Evolutionary conservation across 2,797 vertebrate species (phyloP), one percentile per base, ranked within the genome.

Genomic region (Bradypus variegatus): DNA sequence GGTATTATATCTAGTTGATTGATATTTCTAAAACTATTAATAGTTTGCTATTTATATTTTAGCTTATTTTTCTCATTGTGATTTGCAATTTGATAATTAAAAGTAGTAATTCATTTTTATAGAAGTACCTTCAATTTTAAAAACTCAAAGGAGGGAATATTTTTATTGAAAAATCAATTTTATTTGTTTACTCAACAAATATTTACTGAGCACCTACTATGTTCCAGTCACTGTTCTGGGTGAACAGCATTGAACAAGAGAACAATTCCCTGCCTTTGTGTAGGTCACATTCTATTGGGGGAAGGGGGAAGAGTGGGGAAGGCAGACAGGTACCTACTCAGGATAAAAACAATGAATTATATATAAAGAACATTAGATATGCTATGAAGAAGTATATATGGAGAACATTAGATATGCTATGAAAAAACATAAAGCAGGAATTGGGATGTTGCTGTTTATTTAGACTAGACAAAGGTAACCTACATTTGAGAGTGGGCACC

Each of bases 21-120:
- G 48, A 78, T 95, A 18, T 78, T 84, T 94, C 53, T 90, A 53
- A 92, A 96, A 91, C 29, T 70, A 25, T 84, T 23, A 86, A 45
- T 72, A 64, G 87, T 69, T 87, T 95, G 31, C 38, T 78, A 1
- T 82, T 82, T 90, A 79, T 85, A 78, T 84, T 55, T 91, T 91
- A 87, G 3, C 7, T 86, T 89, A 50, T 36, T 89, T 9, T 89
- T 90, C 64, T 33, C 10, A 60, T 60, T 80, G 9, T 94, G 38
- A 29, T 93, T 94, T 69, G 25, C 23, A 91, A 50, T 36, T 53
- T 94, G 19, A 11, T 88, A 83, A 62, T 82, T 88, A 67, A 6
- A 76, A 83, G 6, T 90, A 67, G 7, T 65, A 41, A 50, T 88
- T 91, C 55, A 73, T 65, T 89, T 58, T 62, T 31, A 25, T 79